Conservation (phyloP, 2,888 invertebrate genomes). For the Macrophya annulata region DNA sequence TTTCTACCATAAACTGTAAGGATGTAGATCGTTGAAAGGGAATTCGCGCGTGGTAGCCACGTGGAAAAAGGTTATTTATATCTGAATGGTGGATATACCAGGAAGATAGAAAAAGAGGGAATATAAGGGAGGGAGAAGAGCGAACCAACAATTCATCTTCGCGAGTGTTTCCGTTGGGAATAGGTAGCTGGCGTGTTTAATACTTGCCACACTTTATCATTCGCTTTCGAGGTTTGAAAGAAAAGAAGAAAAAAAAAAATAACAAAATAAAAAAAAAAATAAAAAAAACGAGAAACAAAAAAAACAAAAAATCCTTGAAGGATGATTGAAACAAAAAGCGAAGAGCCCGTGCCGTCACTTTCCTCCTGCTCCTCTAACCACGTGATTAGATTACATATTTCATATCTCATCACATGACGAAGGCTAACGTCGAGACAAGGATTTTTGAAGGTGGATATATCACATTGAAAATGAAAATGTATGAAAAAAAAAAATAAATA, state of each 20-base stretch:
- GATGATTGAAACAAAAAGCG: slow-evolving; percentile 45
- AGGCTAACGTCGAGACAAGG: neutral
- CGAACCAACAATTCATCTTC: slow-evolving; percentile 54
- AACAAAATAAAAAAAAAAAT: neutral
- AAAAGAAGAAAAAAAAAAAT: neutral
- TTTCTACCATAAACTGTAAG: neutral
- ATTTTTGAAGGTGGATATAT: neutral
- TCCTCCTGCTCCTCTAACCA: neutral
- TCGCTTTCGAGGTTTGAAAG: slow-evolving; percentile 36
- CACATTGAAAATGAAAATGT: neutral
- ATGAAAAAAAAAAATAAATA: neutral
- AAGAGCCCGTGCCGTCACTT: neutral
- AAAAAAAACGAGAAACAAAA: neutral
- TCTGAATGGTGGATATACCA: neutral
- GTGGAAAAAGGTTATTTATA: slow-evolving; percentile 51
- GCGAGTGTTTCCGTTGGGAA: slow-evolving; percentile 53
- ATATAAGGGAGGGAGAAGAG: neutral
- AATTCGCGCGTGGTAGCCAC: slow-evolving; percentile 32
- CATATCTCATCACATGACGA: neutral
- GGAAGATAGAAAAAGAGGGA: neutral
- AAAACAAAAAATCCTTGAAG: neutral
- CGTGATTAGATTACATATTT: slow-evolving; percentile 6
- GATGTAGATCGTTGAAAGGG: slow-evolving; percentile 2
- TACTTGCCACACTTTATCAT: slow-evolving; percentile 54
- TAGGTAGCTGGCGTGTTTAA: slow-evolving; percentile 55